Conservation (phyloP, 2,888 invertebrate species). For the Drosophila nr. fundita region DNA sequence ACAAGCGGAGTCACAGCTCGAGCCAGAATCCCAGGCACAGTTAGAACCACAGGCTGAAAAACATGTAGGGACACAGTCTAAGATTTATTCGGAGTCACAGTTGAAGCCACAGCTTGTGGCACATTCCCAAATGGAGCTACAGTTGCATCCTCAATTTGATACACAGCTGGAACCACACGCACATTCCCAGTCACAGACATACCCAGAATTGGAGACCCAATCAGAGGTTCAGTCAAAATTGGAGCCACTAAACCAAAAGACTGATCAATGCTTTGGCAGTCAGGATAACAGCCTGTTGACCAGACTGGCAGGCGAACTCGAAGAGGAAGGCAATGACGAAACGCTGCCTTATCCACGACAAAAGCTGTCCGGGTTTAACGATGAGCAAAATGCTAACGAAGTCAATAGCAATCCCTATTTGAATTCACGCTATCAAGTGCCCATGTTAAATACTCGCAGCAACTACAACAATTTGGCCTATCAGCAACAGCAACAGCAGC, state of each 20-base stretch:
- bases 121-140: background rate
- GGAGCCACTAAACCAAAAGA: background rate
- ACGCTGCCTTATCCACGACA: conserved; percentile 18
- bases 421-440: conserved; percentile 45
- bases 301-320: conserved; percentile 18
- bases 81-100: background rate
- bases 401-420: conserved; percentile 19
- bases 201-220: background rate
- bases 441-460: conserved; percentile 43
- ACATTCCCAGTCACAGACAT: background rate
- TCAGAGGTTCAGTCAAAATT: background rate
- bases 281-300: conserved; percentile 36
- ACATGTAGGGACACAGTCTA: background rate
- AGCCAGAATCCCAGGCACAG: background rate
- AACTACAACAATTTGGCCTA: conserved; percentile 19
- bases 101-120: background rate
- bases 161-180: background rate
- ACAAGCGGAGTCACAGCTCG: background rate
- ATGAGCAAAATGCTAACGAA: background rate
- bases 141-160: background rate
- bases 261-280: conserved; percentile 10
- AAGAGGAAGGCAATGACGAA: background rate
- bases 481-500: conserved; percentile 23
- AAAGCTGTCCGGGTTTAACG: background rate
- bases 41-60: background rate